A percentile compares a stretch with the other conserved stretches of the same genome.
phyloP scores from a whole-genome alignment of 2,113 vertebrate species.

The Ailurus styani region DNA sequence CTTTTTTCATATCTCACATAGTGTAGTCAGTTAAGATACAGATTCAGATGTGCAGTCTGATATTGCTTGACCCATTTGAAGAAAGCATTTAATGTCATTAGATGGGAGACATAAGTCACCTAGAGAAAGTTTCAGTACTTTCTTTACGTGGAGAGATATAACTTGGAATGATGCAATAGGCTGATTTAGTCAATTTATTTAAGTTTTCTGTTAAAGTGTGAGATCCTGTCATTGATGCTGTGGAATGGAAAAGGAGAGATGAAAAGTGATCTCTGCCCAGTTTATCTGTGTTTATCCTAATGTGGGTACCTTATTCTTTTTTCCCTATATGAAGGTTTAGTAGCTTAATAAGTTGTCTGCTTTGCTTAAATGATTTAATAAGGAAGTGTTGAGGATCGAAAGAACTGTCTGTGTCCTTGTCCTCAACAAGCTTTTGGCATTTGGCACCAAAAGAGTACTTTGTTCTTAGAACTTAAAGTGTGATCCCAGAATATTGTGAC shows the following conservation, averaged over 20 bases:
- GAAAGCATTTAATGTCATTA: neutral
- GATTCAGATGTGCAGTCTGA: neutral
- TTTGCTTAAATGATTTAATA: neutral
- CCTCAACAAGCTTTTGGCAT: neutral
- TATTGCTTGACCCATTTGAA: neutral
- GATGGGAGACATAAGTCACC: neutral
- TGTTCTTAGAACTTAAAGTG: neutral
- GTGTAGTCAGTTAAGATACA: neutral
- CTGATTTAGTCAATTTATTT: neutral
- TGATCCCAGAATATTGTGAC: neutral
- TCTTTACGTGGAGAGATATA: neutral
- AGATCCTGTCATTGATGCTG: neutral
- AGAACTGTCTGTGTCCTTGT: neutral
- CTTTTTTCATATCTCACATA: neutral
- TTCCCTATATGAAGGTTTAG: neutral
- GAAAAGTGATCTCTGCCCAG: neutral
- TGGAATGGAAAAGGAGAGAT: neutral
- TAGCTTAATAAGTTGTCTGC: neutral
- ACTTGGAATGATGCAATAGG: neutral
- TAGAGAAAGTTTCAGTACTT: neutral
- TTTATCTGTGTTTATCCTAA: neutral
- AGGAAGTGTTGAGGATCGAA: neutral
- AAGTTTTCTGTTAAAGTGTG: neutral
- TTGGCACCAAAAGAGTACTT: neutral
- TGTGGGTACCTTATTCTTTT: neutral